Percentiles rank a stretch among this genome's conserved stretches.
Evolutionary conservation across 1,140 invertebrate genomes (phyloP).

Genomic region (Coptotermes formosanus): DNA sequence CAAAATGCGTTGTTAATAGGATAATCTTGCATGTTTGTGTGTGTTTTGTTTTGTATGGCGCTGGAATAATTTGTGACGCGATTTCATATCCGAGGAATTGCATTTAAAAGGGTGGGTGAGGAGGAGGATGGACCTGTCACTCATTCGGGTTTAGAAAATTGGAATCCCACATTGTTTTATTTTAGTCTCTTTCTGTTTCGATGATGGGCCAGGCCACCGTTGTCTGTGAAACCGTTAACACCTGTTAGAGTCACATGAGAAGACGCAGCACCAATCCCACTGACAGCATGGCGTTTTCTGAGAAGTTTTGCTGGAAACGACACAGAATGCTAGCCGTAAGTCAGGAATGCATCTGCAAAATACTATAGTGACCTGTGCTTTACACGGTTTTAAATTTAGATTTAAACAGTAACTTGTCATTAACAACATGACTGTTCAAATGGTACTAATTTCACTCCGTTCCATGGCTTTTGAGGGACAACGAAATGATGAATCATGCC

Average conservation of each 20-base stretch:
- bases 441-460: no score
- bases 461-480: no score
- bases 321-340: no score
- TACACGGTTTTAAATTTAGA: no score
- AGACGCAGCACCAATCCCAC: not conserved
- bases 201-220: not conserved
- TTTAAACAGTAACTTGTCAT: no score
- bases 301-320: no score
- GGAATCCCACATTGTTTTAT: not conserved
- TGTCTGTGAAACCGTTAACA: not conserved
- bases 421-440: no score
- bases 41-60: not conserved
- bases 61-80: not conserved
- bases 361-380: not conserved
- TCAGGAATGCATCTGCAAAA: not conserved
- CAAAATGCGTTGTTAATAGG: no score
- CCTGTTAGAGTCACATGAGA: constrained; percentile 1
- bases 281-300: not conserved
- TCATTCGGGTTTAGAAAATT: not conserved
- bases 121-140: not conserved
- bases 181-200: not conserved
- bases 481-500: no score
- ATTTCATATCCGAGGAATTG: not conserved
- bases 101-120: not conserved
- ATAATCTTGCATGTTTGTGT: no score